Evolutionary conservation across 2,113 vertebrate species (phyloP).

Genomic region (Calonectris borealis): DNA sequence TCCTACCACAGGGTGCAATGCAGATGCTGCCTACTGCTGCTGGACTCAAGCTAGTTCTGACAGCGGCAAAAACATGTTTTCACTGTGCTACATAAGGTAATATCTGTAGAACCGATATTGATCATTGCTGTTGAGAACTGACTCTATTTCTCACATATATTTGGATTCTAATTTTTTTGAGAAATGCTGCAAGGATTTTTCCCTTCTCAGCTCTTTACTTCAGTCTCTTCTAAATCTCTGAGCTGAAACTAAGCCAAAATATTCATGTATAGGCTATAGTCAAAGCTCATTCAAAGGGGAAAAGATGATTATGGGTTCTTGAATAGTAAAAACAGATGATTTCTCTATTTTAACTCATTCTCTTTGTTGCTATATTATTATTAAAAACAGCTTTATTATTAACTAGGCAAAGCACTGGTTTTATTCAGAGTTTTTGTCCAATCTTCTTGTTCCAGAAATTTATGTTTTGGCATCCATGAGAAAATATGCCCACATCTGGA

Average conservation of each 20-base stretch:
- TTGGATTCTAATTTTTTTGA: neutral
- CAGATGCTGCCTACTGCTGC: neutral
- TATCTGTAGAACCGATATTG: accelerated
- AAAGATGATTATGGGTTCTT: neutral
- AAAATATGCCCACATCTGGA: neutral
- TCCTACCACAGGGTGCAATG: neutral
- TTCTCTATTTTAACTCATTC: neutral
- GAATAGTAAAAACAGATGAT: neutral
- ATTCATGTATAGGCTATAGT: neutral
- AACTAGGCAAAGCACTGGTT: neutral
- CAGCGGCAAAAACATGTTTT: neutral
- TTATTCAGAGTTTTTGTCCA: neutral
- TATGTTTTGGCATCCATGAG: neutral
- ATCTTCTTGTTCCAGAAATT: neutral
- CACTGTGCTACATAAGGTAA: neutral
- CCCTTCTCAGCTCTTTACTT: neutral
- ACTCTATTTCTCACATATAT: neutral
- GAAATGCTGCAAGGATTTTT: neutral
- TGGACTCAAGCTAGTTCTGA: neutral
- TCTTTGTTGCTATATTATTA: neutral
- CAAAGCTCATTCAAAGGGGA: neutral
- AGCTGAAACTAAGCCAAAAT: neutral
- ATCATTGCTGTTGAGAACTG: neutral
- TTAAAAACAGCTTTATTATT: neutral
- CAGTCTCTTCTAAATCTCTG: neutral